Base-by-base conservation (phyloP, 2,113 vertebrate species). In the Rynchops niger region DNA sequence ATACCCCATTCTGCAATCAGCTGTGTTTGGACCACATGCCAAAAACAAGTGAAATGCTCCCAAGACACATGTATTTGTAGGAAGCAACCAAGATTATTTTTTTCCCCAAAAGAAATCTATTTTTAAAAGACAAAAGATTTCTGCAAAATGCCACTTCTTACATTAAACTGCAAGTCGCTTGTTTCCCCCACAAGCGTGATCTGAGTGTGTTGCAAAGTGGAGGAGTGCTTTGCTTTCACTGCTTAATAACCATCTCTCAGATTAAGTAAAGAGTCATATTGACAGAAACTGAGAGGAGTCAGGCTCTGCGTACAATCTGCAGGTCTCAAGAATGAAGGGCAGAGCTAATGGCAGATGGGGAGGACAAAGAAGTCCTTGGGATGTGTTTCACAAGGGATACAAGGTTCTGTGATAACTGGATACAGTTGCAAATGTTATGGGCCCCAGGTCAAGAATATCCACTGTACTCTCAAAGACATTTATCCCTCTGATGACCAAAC, bases 221-320 rank as follows among this genome's bases (percentile, higher is more conserved):
- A 93, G 91, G 76, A 95, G 27, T 77, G 59, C 63, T 92, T 80
- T 95, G 71, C 87, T 90, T 90, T 92, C 82, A 42, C 40, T 62
- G 59, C 40, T 66, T 88, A 88, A 96, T 83, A 96, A 73, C 67
- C 36, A 95, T 49, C 67, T 76, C 86, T 92, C 50, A 92, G 67
- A 66, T 56, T 70, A 81, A 80, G 84, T 45, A 77, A 40, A 85
- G 82, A 83, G 76, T 80, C 71, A 45, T 49, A 84, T 6, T 81
- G 91, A 86, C 86, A 96, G 62, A 90, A 93, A 40, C 34, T 53
- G 67, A 72, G 82, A 92, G 49, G 70, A 72, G 72, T 82, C 71
- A 56, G 52, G 73, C 70, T 88, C 88, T 82, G 82, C 55, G 83
- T 45, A 80, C 25, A 76, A 7, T 42, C n/a, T 70, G 91, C 71